Conservation (phyloP, 2,888 invertebrate genomes). For the Tryphoninae sp. region DNA sequence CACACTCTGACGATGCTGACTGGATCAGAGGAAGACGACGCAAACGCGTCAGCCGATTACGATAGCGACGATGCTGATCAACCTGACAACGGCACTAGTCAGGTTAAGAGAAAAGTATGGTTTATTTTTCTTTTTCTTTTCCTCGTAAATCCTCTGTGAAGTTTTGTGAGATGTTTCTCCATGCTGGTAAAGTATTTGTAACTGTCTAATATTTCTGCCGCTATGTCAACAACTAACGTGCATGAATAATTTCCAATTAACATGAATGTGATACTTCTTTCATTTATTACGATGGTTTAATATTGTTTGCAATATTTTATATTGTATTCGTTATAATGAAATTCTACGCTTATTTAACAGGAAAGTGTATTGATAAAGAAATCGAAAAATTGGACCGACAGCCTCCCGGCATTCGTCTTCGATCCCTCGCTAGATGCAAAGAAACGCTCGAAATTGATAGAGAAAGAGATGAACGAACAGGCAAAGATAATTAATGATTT, state of each 20-base stretch:
- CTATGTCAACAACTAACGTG: slow-evolving; percentile 2
- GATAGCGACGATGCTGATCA: slow-evolving; percentile 91
- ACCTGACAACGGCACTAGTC: slow-evolving; percentile 82
- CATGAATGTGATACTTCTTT: slow-evolving; percentile 1
- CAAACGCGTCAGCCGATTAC: slow-evolving; percentile 86
- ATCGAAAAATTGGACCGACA: slow-evolving; percentile 87
- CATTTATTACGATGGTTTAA: background rate
- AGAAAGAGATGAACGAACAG: slow-evolving; percentile 98
- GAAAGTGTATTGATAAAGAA: slow-evolving; percentile 87
- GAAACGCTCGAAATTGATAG: slow-evolving; percentile 94
- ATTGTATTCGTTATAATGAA: slow-evolving; percentile 15
- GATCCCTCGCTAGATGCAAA: slow-evolving; percentile 91
- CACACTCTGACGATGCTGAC: slow-evolving; percentile 98
- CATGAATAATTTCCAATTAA: background rate
- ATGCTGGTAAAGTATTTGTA: slow-evolving; percentile 61
- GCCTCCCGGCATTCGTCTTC: slow-evolving; percentile 91
- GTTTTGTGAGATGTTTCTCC: slow-evolving; percentile 32
- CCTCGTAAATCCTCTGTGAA: slow-evolving; percentile 28
- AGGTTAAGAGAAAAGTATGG: slow-evolving; percentile 80
- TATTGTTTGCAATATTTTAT: slow-evolving; percentile 10
- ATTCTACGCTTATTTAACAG: slow-evolving; percentile 76
- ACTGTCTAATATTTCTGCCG: slow-evolving; percentile 12
- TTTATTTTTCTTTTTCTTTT: slow-evolving; percentile 66
- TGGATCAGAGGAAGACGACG: slow-evolving; percentile 93
- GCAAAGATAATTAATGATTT: slow-evolving; percentile 97